Conservation (phyloP, 2,888 invertebrate genomes). For the Caenorhabditis macrosperma region DNA sequence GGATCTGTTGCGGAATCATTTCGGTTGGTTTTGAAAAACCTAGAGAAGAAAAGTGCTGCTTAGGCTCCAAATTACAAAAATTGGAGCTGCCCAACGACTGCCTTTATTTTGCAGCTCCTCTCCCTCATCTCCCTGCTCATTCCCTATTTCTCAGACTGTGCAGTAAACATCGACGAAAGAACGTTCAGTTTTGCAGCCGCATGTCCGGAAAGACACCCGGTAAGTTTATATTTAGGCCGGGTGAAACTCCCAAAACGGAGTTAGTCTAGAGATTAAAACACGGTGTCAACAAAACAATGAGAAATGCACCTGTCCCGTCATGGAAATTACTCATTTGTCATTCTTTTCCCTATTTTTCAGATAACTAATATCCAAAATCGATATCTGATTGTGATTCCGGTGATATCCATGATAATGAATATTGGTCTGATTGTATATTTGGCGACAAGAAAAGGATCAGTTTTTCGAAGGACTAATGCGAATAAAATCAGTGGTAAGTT, state of each 20-base stretch:
- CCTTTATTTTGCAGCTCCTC: slow-evolving; percentile 2
- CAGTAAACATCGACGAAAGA: slow-evolving; percentile 26
- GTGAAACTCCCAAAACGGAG: background rate
- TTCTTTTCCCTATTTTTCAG: slow-evolving; percentile 19
- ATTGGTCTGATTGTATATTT: slow-evolving; percentile 38
- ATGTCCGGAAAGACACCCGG: slow-evolving; percentile 31
- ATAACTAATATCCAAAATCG: slow-evolving; percentile 41
- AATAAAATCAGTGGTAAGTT: slow-evolving; percentile 8
- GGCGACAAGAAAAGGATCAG: slow-evolving; percentile 13
- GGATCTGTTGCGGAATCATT: slow-evolving; percentile 26
- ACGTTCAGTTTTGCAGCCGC: slow-evolving; percentile 28
- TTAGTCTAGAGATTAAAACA: background rate
- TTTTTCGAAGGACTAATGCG: slow-evolving; percentile 2
- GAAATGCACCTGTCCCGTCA: too few species aligned
- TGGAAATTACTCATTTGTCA: too few species aligned
- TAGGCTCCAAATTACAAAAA: too few species aligned
- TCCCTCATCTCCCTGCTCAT: slow-evolving; percentile 28
- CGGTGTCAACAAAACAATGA: background rate
- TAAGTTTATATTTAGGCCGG: background rate
- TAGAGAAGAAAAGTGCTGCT: background rate
- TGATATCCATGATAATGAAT: slow-evolving; percentile 38
- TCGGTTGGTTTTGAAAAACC: slow-evolving; percentile 13
- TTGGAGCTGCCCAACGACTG: too few species aligned
- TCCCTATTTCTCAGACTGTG: slow-evolving; percentile 40
- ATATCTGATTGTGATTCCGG: slow-evolving; percentile 36